Evolutionary conservation across 2,113 vertebrate genomes (phyloP).

Genomic region (Chascanopsetta lugubris): DNA sequence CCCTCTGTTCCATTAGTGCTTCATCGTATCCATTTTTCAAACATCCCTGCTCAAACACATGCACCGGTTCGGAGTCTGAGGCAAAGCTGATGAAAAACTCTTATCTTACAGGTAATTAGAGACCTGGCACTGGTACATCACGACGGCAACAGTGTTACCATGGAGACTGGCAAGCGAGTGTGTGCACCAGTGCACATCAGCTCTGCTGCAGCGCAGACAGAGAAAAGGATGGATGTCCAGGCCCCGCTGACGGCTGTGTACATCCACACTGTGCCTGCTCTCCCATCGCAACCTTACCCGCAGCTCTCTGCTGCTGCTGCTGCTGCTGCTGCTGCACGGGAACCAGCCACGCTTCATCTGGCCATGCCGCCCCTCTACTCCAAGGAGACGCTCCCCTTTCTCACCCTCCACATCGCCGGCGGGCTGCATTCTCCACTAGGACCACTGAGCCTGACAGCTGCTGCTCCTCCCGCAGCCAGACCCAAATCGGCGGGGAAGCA

Average conservation of each 20-base stretch:
- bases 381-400: constrained; percentile 79
- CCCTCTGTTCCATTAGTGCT: constrained; percentile 5
- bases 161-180: constrained; percentile 83
- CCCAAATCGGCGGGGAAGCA: constrained; percentile 86
- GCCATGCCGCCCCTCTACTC: constrained; percentile 68
- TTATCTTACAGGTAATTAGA: constrained; percentile 82
- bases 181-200: constrained; percentile 67
- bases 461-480: constrained; percentile 61
- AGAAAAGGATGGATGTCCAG: constrained; percentile 75
- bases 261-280: constrained; percentile 83
- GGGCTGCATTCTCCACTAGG: constrained; percentile 79
- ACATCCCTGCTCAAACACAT: constrained; percentile 22
- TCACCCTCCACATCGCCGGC: constrained; percentile 87
- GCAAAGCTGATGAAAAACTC: constrained; percentile 58
- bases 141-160: constrained; percentile 80
- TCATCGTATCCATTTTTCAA: constrained; percentile 1
- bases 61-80: constrained; percentile 34
- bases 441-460: constrained; percentile 55
- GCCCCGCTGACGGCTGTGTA: constrained; percentile 82
- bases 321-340: constrained; percentile 64
- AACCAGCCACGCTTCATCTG: constrained; percentile 67
- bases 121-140: constrained; percentile 71
- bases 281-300: constrained; percentile 73
- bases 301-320: constrained; percentile 73
- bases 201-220: constrained; percentile 66